A percentile compares a stretch with the other conserved stretches of the same genome.
phyloP scores from a whole-genome alignment of 2,113 vertebrate species.

The Notiomystis cincta region DNA sequence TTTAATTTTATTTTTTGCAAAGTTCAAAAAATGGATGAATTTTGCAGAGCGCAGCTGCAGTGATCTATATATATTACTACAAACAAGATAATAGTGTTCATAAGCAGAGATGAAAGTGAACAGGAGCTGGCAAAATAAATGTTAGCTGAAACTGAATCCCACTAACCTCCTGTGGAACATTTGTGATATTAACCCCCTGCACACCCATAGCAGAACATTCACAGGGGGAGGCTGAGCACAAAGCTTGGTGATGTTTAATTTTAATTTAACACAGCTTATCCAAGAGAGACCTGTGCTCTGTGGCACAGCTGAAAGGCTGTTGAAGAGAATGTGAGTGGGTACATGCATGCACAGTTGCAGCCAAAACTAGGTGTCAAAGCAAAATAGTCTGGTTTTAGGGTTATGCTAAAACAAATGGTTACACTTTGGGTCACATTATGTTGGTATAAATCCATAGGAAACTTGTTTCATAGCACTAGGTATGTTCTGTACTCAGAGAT shows the following conservation, averaged over 20 bases:
- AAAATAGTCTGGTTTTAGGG: not conserved
- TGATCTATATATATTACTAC: conserved; percentile 58
- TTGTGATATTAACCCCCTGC: conserved; percentile 59
- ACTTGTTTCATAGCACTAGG: not conserved
- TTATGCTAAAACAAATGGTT: not conserved
- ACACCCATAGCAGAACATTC: not conserved
- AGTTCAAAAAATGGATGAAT: conserved; percentile 35
- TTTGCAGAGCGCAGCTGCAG: conserved; percentile 36
- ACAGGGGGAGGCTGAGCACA: conserved; percentile 28
- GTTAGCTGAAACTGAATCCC: conserved; percentile 62
- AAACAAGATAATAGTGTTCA: conserved; percentile 62
- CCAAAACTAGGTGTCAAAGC: not conserved
- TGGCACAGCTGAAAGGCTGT: not conserved
- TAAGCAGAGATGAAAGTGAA: conserved; percentile 57
- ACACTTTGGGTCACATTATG: not conserved
- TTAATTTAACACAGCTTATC: conserved; percentile 64
- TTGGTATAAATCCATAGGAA: not conserved
- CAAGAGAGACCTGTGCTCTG: not conserved
- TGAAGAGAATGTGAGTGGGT: not conserved
- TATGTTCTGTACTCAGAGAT: not conserved
- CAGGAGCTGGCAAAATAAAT: conserved; percentile 60
- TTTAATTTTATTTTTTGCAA: not conserved
- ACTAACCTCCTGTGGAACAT: conserved; percentile 50
- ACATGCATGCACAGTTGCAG: not conserved
- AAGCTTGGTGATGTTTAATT: conserved; percentile 63